phyloP scores from a whole-genome alignment of 92 coral and sea anemone species.

The Metridium senile region DNA sequence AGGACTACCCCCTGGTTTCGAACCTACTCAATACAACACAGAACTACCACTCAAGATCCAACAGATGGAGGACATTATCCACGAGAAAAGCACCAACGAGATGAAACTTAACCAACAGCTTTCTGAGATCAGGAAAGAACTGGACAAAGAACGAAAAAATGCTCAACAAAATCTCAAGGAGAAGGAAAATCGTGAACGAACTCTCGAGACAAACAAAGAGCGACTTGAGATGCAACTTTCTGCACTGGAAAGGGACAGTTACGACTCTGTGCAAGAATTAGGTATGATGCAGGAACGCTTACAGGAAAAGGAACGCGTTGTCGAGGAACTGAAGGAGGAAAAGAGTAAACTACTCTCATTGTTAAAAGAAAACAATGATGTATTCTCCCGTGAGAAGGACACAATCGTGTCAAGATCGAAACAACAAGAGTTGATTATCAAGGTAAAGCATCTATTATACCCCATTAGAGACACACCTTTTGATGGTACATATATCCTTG shows the following conservation, averaged over 20 bases:
- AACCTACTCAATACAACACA: conserved; percentile 45
- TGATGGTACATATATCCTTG: too few species aligned
- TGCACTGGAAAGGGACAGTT: conserved; percentile 81
- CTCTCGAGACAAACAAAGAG: conserved; percentile 69
- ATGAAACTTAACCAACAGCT: conserved; percentile 68
- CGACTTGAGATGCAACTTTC: conserved; percentile 80
- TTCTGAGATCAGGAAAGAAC: conserved; percentile 62
- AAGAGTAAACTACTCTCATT: conserved; percentile 79
- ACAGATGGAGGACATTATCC: conserved; percentile 73
- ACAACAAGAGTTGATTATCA: conserved; percentile 79
- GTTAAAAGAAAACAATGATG: conserved; percentile 85
- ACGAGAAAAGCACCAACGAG: conserved; percentile 66
- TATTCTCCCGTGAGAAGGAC: conserved; percentile 75
- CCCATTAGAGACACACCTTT: background rate
- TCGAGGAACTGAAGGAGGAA: conserved; percentile 86
- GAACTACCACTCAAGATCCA: conserved; percentile 63
- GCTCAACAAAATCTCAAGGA: conserved; percentile 58
- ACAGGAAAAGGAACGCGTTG: conserved; percentile 78
- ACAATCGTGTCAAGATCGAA: conserved; percentile 62
- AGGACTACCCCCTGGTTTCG: conserved; percentile 65
- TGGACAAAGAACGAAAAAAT: conserved; percentile 63
- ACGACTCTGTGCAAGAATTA: conserved; percentile 60
- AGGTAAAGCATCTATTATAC: conserved; percentile 52
- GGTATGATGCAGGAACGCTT: conserved; percentile 57
- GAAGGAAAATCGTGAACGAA: conserved; percentile 62